Evolutionary conservation across 2,888 invertebrate species (phyloP).

Genomic region (Tenthredo livida): DNA sequence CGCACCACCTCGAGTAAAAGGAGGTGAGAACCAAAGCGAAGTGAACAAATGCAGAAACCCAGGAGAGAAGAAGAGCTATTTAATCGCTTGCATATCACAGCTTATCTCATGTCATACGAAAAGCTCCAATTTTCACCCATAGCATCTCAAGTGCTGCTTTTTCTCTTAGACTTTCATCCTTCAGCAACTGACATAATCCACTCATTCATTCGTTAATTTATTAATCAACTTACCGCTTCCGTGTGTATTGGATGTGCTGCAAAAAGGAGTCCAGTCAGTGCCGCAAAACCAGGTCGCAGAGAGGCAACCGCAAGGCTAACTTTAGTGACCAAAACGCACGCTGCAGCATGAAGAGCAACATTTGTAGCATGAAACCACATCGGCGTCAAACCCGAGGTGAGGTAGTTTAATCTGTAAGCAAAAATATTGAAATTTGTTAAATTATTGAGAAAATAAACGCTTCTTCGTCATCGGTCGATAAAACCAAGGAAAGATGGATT

Average conservation of each 20-base stretch:
- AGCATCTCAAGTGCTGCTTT: not conserved
- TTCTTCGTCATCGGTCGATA: not conserved
- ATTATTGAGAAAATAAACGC: not conserved
- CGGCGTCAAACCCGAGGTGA: conserved; percentile 85
- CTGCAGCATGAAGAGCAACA: conserved; percentile 87
- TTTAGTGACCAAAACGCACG: conserved; percentile 86
- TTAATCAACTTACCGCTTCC: conserved; percentile 87
- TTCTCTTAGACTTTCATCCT: not conserved
- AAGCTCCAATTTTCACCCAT: not conserved
- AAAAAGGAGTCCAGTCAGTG: conserved; percentile 87
- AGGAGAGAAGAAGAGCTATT: not conserved
- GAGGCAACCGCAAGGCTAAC: conserved; percentile 85
- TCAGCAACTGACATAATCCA: not conserved
- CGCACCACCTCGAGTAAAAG: not conserved
- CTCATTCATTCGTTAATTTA: not conserved
- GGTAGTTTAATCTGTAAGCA: conserved; percentile 87
- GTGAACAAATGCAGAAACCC: not conserved
- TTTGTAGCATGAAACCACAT: conserved; percentile 91
- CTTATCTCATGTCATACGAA: not conserved
- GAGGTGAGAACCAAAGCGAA: not conserved
- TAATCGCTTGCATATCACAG: not conserved
- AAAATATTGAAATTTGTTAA: conserved; percentile 54
- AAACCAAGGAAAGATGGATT: not conserved
- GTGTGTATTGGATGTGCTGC: conserved; percentile 94
- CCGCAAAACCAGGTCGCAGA: conserved; percentile 85